Base-by-base conservation (phyloP, 1,140 invertebrate species). In the Drosophila nebulosa region DNA sequence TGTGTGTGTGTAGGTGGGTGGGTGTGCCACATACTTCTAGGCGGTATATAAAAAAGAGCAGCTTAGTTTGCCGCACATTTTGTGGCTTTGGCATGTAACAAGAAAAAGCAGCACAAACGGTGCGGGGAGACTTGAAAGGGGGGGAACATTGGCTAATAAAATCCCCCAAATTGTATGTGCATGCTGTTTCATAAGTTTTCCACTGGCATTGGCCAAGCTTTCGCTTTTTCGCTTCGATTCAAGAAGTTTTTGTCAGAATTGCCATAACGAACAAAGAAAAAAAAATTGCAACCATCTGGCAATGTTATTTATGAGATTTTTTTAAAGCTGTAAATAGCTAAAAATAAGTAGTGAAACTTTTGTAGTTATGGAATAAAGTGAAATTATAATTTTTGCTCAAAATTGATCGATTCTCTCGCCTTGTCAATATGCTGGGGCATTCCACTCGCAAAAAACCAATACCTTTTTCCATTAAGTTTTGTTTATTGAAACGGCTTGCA, bases 141-240 rank as follows among this genome's bases (percentile, higher is more conserved):
- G 60, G 53, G 14, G n/a, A n/a, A 35, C 14, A 74, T 57, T 60
- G 64, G 59, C 60, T 74, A 78, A 78, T 78, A 78, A 78, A 78
- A 78, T 74, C 56, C 51, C 61, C 61, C 58, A 68, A 78, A 78
- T 64, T 78, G 74, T 75, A 35, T 61, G 60, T 78, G 74, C 62
- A 57, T 78, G 63, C 64, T 64, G 60, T 69, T 71, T 78, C 67
- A 36, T 64, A 74, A 74, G 71, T 63, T 63, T 30, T 55, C 26
- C 39, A 35, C 50, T 52, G 36, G 16, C 46, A 24, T 42, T 42
- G 56, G 46, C 24, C 65, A 58, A 57, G 53, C 36, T 63, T 55
- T 22, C 10, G 35, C 24, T 68, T 35, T 36, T 30, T 9, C 21
- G n/a, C 24, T 56, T 22, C 27, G 51, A 57, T 56, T 60, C 16